Conservation (phyloP, 2,888 invertebrate species). For the Frankliniella fusca region DNA sequence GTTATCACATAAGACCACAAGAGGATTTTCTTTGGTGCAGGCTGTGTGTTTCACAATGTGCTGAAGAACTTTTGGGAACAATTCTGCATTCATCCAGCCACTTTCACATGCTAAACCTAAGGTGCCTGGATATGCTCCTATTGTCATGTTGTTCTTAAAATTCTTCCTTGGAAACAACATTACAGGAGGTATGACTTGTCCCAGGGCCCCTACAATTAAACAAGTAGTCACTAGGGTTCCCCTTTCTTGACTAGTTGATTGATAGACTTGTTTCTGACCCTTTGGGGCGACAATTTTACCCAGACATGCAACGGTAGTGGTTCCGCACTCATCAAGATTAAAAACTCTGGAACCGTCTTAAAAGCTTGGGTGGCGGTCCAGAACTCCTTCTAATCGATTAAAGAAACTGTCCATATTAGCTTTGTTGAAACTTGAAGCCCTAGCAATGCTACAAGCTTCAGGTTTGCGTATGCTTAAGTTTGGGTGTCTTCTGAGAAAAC, state of each 20-base stretch:
- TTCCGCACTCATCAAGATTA: slow-evolving; percentile 47
- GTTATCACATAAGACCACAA: slow-evolving; percentile 43
- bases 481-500: too few species aligned
- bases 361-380: slow-evolving; percentile 31
- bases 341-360: slow-evolving; percentile 40
- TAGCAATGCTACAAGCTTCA: too few species aligned
- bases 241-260: slow-evolving; percentile 46
- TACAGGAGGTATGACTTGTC: slow-evolving; percentile 45
- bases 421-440: too few species aligned
- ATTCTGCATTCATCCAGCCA: slow-evolving; percentile 44
- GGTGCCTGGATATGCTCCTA: slow-evolving; percentile 44
- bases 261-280: slow-evolving; percentile 46
- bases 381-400: slow-evolving; percentile 35
- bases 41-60: slow-evolving; percentile 43
- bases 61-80: slow-evolving; percentile 42
- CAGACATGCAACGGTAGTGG: slow-evolving; percentile 47
- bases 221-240: slow-evolving; percentile 43
- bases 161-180: slow-evolving; percentile 45
- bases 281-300: slow-evolving; percentile 44
- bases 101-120: slow-evolving; percentile 41
- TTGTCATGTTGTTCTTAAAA: slow-evolving; percentile 43
- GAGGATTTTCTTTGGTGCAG: slow-evolving; percentile 40
- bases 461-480: too few species aligned
- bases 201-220: slow-evolving; percentile 44
- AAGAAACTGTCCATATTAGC: slow-evolving; percentile 22